Evolutionary conservation across 2,797 vertebrate species (phyloP).

Genomic region (Syngnathus rostellatus): DNA sequence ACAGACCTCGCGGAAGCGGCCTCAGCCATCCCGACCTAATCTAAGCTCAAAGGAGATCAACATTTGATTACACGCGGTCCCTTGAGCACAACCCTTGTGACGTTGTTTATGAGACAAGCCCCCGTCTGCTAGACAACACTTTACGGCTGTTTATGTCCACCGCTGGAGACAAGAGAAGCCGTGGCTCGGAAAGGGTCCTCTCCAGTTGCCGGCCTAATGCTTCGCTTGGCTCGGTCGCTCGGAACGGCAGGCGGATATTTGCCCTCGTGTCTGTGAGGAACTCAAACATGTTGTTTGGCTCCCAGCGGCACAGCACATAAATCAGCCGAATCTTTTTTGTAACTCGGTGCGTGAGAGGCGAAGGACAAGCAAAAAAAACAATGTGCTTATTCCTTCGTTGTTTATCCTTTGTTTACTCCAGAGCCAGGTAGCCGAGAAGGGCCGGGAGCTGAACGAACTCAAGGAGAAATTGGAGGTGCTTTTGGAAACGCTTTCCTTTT

Average conservation of each 20-base stretch:
- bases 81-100: slow-evolving; percentile 51
- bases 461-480: slow-evolving; percentile 77
- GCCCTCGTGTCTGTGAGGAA: slow-evolving; percentile 48
- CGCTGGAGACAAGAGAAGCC: slow-evolving; percentile 50
- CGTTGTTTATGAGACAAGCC: slow-evolving; percentile 64
- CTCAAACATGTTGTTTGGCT: slow-evolving; percentile 61
- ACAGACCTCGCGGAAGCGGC: background rate
- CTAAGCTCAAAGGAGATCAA: slow-evolving; percentile 38
- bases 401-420: slow-evolving; percentile 43
- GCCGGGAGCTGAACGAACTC: slow-evolving; percentile 82
- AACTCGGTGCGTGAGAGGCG: slow-evolving; percentile 30
- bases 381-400: slow-evolving; percentile 7
- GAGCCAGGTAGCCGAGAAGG: slow-evolving; percentile 88
- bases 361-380: slow-evolving; percentile 1
- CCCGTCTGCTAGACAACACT: slow-evolving; percentile 55
- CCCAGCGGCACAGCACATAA: slow-evolving; percentile 41
- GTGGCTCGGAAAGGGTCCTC: slow-evolving; percentile 45
- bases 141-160: slow-evolving; percentile 73
- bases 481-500: slow-evolving; percentile 58
- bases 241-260: slow-evolving; percentile 49
- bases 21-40: slow-evolving; percentile 20
- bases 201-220: slow-evolving; percentile 65
- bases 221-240: slow-evolving; percentile 51
- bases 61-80: slow-evolving; percentile 53
- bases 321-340: slow-evolving; percentile 52